Base-by-base conservation (phyloP, 2,888 invertebrate genomes). In the Tetanocera ferruginea region DNA sequence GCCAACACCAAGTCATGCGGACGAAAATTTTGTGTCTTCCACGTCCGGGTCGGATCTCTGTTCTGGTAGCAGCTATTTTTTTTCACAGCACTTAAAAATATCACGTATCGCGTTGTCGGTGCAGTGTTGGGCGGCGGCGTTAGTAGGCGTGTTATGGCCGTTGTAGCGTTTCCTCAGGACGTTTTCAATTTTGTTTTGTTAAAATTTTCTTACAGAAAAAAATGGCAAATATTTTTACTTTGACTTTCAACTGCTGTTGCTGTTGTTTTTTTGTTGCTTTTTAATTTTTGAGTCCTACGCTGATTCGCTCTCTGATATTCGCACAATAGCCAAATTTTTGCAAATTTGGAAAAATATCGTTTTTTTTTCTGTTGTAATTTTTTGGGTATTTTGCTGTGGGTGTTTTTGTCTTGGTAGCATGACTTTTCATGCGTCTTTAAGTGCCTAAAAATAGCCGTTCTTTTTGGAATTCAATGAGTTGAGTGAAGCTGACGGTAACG, bases 1-100 rank as follows among this genome's bases (percentile, higher is more conserved):
- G 55, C 55, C 23, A 23, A n/a, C 23, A 55, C 55, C 8, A 23
- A n/a, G n/a, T 23, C 55, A 31, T 64, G 14, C 57, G 31, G 67
- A 43, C n/a, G 23, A 67, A 23, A 28, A n/a, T 28, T 67, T 8
- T 66, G 19, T 49, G 19, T 49, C 49, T 67, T 67, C 51, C 69
- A n/a, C 11, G 49, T 43, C 14, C 37, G 5, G 17, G 14, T n/a
- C 19, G 66, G 23, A 8, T 19, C 37, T 66, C 23, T 11, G 6
- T 69, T 25, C 43, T 19, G 28, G 17, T 69, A 11, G 51, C 25
- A n/a, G n/a, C n/a, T n/a, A n/a, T 23, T 25, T 17, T 64, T 72
- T 57, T 72, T 74, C 66, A 74, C 74, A 74, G 74, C 74, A 74
- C 74, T 66, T 70, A 28, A 62, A 71, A 74, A 66, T 74, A 74